Evolutionary conservation across 2,797 vertebrate species (phyloP), one percentile per base, ranked within the genome.

Genomic region (Anguilla obscura): DNA sequence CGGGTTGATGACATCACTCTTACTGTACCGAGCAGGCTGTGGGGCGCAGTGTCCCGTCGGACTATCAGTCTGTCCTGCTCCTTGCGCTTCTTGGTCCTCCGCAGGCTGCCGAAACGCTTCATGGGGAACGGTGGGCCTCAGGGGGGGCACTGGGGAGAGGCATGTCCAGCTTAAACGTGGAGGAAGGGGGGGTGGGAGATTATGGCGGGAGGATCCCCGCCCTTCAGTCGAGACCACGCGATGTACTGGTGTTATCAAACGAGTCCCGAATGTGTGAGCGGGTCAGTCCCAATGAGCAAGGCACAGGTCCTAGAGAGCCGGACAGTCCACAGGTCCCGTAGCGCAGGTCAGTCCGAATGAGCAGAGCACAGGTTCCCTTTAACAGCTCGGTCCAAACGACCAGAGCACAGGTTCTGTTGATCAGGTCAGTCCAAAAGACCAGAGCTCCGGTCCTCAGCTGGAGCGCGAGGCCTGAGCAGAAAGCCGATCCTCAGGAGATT

Each of bases 71-170:
- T 94, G 90, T 91, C 94, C 80, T 94, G 90, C 88, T 96, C 96
- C 93, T 97, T 97, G 89, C 91, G 95, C 86, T 96, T 97, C 95
- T 95, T 97, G 94, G 85, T 96, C 85, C 96, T 95, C 92, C 96
- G 94, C 79, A 97, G 94, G 88, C 96, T 97, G 89, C 97, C 96
- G 89, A 97, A 97, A 16, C 96, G 96, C 95, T 97, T 97, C 97
- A 97, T 97, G 94, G 92, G 94, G 93, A 91, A 91, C 89, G 79
- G 89, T 85, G 89, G 92, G 89, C 91, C 1, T 90, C 84, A 4
- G 0, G 0, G 82, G 0, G 1, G 89, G 14, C 0, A 86, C 89
- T 91, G 92, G 91, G 88, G 90, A 91, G 1, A 83, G 88, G 90
- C 96, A 96, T 95, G 63, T 93, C 95, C 93, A 27, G 79, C 21